Base-by-base conservation (phyloP, 2,113 vertebrate genomes). In the Melierax canorus region DNA sequence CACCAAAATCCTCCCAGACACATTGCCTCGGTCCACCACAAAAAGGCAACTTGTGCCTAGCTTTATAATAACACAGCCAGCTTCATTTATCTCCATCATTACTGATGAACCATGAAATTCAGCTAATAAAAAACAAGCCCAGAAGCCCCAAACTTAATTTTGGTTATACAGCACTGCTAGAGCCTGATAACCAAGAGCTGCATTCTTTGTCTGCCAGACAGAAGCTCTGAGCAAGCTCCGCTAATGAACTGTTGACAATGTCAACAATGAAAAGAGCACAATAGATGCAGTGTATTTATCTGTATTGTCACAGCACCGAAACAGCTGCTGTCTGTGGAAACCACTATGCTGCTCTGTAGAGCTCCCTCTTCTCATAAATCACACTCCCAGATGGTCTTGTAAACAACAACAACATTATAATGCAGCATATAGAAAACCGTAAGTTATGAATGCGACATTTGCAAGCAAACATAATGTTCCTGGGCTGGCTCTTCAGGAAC, bases 171-270 rank as follows among this genome's bases (percentile, higher is more conserved):
- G 53, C 29, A 4, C 62, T 80, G 75, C 59, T 91, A 86, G 41
- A 95, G 67, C 60, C 75, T n/a, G 75, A 90, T 73, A 94, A 91
- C 30, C 21, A 51, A 32, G 38, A 41, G n/a, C 36, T 43, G 29
- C 78, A 34, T 90, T 93, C 43, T 73, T 92, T 77, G 62, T 93
- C 90, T 84, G 67, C 60, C 67, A 93, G 83, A 86, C 66, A 96
- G 80, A 90, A 89, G 82, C 90, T 94, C 82, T 71, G 82, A 96
- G 82, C 88, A 95, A 97, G 92, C 92, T 86, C 71, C 71, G 19
- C 92, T 97, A 97, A 97, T 97, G 94, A 97, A 96, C 95, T 96
- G 95, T 96, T 96, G 95, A 97, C 96, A 96, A 41, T 78, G 95
- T 92, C 94, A 94, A 95, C 96, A 95, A 95, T 71, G 92, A 83